These are phyloP conservation scores for Dysmachus trigonus DNA, from an alignment of 2,888 invertebrate species.

Conservation along the genomic window DNA sequence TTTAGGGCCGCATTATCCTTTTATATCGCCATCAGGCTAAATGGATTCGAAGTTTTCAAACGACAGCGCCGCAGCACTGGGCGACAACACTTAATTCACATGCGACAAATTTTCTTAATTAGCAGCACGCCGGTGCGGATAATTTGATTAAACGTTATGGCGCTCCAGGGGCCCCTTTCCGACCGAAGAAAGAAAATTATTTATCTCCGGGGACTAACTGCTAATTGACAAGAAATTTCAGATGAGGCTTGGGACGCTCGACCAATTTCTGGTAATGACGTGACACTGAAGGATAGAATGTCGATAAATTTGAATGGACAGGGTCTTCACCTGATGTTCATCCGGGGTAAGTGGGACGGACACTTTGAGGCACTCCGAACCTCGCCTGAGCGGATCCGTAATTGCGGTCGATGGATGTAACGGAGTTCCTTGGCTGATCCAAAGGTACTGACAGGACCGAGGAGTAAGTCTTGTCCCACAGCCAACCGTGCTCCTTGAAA, in stretches of 20 bases:
- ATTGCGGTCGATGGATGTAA: background rate
- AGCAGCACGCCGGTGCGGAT: constrained; percentile 30
- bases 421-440: background rate
- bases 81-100: constrained; percentile 38
- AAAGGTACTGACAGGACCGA: background rate
- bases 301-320: constrained; percentile 2
- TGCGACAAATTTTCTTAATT: constrained; percentile 46
- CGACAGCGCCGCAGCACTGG: background rate
- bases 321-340: background rate
- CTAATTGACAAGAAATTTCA: constrained; percentile 42
- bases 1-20: constrained; percentile 21
- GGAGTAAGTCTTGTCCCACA: background rate
- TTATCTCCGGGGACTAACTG: constrained; percentile 21
- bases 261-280: constrained; percentile 14
- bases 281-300: background rate
- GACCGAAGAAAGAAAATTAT: constrained; percentile 33
- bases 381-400: background rate
- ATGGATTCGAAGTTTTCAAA: constrained; percentile 35
- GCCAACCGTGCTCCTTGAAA: background rate
- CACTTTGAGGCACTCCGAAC: background rate
- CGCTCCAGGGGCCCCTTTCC: constrained; percentile 2
- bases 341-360: background rate
- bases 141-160: constrained; percentile 44
- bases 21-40: constrained; percentile 24
- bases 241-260: background rate